Evolutionary conservation across 1,140 invertebrate species (phyloP).

Genomic region (Lysiphlebus fabarum): DNA sequence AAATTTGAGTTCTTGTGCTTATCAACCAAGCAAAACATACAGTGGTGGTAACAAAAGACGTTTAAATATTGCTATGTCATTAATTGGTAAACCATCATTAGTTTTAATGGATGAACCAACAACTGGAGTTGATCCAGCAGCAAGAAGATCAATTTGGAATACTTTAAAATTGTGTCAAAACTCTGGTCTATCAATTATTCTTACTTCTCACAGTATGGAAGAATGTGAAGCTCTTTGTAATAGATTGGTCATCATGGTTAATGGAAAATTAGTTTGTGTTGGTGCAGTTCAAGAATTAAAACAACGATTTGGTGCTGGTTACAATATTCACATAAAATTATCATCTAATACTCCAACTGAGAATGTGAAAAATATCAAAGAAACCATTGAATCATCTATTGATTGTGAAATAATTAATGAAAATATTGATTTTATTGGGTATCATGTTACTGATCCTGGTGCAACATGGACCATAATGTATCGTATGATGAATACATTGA

Average conservation of each 20-base stretch:
- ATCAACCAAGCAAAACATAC: conserved; percentile 58
- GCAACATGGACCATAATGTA: conserved; percentile 51
- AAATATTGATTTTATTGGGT: conserved; percentile 44
- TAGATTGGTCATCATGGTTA: conserved; percentile 83
- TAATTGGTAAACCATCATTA: conserved; percentile 74
- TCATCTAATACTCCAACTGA: conserved; percentile 31
- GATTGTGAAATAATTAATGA: conserved; percentile 46
- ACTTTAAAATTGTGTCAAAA: conserved; percentile 62
- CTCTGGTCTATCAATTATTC: conserved; percentile 67
- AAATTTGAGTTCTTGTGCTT: conserved; percentile 48
- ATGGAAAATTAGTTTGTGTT: conserved; percentile 72
- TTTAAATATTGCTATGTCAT: conserved; percentile 86
- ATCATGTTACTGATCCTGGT: conserved; percentile 43
- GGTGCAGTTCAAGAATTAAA: conserved; percentile 70
- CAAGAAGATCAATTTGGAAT: conserved; percentile 76
- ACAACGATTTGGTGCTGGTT: conserved; percentile 56
- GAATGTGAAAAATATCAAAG: conserved; percentile 37
- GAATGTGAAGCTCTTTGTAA: conserved; percentile 88
- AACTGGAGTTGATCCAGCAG: conserved; percentile 79
- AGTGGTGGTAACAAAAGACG: conserved; percentile 95
- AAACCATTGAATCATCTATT: conserved; percentile 36
- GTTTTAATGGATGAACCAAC: conserved; percentile 74
- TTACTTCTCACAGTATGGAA: conserved; percentile 85
- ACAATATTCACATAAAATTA: conserved; percentile 52
- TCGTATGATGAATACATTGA: conserved; percentile 43